These are phyloP conservation scores for Damaliscus lunatus DNA, from an alignment of 2,113 vertebrate species.

Conservation along the genomic window DNA sequence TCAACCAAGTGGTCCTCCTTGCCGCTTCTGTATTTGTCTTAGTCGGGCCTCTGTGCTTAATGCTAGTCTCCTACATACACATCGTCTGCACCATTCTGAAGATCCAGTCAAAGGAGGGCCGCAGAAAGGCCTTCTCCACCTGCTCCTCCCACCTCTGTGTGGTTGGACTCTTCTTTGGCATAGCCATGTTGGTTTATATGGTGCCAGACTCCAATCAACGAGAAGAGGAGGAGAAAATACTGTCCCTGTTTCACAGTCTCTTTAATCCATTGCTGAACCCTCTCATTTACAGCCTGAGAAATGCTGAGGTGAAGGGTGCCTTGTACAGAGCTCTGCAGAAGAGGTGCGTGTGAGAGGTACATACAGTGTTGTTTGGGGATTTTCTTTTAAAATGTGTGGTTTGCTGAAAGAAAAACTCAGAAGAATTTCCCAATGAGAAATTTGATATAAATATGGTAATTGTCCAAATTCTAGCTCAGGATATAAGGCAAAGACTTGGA, in stretches of 20 bases:
- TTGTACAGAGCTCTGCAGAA: slow-evolving; percentile 6
- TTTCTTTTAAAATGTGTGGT: background rate
- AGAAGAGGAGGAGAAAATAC: slow-evolving; percentile 40
- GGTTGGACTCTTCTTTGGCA: slow-evolving; percentile 58
- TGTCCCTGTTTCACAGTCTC: slow-evolving; percentile 59
- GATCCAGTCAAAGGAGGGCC: slow-evolving; percentile 44
- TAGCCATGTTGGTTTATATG: slow-evolving; percentile 53
- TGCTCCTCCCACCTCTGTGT: slow-evolving; percentile 57
- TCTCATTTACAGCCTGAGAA: slow-evolving; percentile 56
- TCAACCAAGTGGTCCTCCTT: slow-evolving; percentile 50
- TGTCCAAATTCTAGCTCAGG: background rate
- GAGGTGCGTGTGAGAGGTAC: background rate
- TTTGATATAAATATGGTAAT: background rate
- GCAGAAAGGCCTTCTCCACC: slow-evolving; percentile 30
- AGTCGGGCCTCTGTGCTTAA: background rate
- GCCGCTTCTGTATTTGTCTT: slow-evolving; percentile 10
- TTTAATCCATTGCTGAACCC: slow-evolving; percentile 61
- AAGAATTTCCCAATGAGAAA: background rate
- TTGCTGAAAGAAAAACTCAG: background rate
- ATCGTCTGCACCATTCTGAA: slow-evolving; percentile 51
- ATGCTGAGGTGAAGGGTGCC: slow-evolving; percentile 16
- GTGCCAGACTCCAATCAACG: background rate
- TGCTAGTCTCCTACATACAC: slow-evolving; percentile 52
- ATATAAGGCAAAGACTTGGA: background rate
- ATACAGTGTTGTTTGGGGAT: too few relatives aligned